Percentiles rank a stretch among this genome's conserved stretches.
These are phyloP conservation scores for Styela clava DNA, from an alignment of 23 tunicate species.

Conservation along the genomic window DNA sequence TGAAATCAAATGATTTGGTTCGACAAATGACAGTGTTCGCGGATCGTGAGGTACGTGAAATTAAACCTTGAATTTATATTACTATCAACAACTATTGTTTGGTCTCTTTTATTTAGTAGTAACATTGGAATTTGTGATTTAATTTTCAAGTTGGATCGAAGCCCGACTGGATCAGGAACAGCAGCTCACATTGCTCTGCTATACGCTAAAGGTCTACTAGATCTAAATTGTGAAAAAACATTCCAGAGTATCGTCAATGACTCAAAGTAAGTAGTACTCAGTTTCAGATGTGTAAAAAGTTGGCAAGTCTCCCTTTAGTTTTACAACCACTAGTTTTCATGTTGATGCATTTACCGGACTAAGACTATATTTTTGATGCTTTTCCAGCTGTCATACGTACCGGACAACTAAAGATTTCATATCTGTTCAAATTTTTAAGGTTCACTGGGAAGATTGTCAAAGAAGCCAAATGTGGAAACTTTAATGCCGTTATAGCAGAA, in stretches of 20 bases:
- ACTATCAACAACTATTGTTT: too few species aligned
- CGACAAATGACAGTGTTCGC: constrained; percentile 38
- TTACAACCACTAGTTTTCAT: too few species aligned
- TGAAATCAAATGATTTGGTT: neutral
- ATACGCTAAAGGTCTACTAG: constrained; percentile 16
- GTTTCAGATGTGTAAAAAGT: too few species aligned
- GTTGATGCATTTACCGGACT: too few species aligned
- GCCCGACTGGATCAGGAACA: constrained; percentile 65
- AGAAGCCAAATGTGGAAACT: constrained; percentile 3
- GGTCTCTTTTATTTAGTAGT: too few species aligned
- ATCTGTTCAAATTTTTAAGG: too few species aligned
- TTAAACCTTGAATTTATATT: neutral
- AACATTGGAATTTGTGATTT: too few species aligned
- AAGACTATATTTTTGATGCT: too few species aligned
- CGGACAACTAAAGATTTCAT: too few species aligned
- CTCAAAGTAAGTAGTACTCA: constrained; percentile 30
- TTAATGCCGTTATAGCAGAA: constrained; percentile 44
- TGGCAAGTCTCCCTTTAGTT: too few species aligned
- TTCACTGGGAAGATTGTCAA: constrained; percentile 32
- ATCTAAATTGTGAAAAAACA: neutral
- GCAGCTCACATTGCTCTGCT: constrained; percentile 48
- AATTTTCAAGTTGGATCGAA: constrained; percentile 68
- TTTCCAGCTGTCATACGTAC: too few species aligned
- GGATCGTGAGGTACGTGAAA: constrained; percentile 29
- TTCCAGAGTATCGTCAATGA: constrained; percentile 46